Percentiles rank a stretch among this genome's conserved stretches.
These are phyloP conservation scores for Amphimedon queenslandica DNA, from an alignment of 37 sponge, comb jelly and placozoan genomes.

Conservation along the genomic window DNA sequence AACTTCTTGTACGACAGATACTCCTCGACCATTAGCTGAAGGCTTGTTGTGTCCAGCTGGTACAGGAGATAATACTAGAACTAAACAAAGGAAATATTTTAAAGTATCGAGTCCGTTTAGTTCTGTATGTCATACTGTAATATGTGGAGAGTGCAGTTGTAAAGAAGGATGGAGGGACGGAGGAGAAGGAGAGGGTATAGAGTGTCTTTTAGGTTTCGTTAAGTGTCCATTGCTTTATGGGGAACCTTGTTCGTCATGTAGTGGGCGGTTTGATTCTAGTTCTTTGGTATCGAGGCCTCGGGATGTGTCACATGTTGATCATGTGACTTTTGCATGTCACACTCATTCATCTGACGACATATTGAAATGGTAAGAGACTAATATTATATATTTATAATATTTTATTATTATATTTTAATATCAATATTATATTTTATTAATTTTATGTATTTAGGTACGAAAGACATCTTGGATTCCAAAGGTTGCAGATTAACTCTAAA, in stretches of 20 bases:
- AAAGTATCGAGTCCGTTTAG: slow-evolving; percentile 1
- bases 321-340: slow-evolving; percentile 30
- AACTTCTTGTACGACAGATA: background rate
- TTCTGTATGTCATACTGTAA: slow-evolving; percentile 13
- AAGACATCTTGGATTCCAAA: slow-evolving; percentile 12
- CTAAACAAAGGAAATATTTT: background rate
- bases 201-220: background rate
- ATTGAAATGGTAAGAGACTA: slow-evolving; percentile 6
- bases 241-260: background rate
- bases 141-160: background rate
- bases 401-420: no score
- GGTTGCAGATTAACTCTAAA: slow-evolving; percentile 1
- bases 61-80: no score
- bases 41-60: no score
- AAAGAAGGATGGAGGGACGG: background rate
- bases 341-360: slow-evolving; percentile 4
- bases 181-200: background rate
- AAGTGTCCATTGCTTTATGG: background rate
- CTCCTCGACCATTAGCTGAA: background rate
- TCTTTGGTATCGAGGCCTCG: background rate
- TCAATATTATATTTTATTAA: no score
- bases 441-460: no score
- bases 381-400: no score
- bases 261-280: background rate
- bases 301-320: slow-evolving; percentile 27